Conservation (phyloP, 1,140 invertebrate genomes). For the Episyrphus balteatus region DNA sequence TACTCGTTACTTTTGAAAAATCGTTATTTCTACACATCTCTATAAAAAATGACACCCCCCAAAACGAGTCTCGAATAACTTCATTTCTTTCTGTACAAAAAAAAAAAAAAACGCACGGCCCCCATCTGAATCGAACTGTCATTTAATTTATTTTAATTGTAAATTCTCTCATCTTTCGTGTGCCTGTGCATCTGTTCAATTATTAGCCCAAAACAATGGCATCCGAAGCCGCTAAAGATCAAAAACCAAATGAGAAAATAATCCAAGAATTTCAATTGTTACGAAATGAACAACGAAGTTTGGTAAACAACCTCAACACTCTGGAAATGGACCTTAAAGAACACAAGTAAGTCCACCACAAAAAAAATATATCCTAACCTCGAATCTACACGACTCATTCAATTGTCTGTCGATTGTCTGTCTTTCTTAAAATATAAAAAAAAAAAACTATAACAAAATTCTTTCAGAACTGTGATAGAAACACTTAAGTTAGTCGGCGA, state of each 20-base stretch:
- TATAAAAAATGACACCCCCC: no score
- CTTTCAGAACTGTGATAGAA: constrained; percentile 83
- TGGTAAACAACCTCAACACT: constrained; percentile 80
- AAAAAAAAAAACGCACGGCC: no score
- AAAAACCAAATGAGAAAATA: constrained; percentile 62
- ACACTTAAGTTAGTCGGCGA: constrained; percentile 78
- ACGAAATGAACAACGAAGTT: constrained; percentile 71
- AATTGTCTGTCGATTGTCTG: background rate
- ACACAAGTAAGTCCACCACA: constrained; percentile 66
- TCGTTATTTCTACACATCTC: no score
- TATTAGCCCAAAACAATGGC: constrained; percentile 31
- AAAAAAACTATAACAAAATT: no score
- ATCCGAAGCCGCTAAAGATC: constrained; percentile 28
- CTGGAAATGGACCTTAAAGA: constrained; percentile 88
- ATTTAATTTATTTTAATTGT: no score
- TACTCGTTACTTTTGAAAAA: no score
- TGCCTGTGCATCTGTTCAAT: background rate
- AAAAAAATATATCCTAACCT: no score
- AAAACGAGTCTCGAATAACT: no score
- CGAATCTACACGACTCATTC: no score
- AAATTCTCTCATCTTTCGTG: no score
- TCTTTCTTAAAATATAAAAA: constrained; percentile 1
- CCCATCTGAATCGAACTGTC: no score
- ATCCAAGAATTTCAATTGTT: constrained; percentile 75
- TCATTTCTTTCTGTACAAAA: no score